Evolutionary conservation across 2,113 vertebrate species (phyloP), one percentile per base, ranked within the genome.

Genomic region (Nannospalax galili): DNA sequence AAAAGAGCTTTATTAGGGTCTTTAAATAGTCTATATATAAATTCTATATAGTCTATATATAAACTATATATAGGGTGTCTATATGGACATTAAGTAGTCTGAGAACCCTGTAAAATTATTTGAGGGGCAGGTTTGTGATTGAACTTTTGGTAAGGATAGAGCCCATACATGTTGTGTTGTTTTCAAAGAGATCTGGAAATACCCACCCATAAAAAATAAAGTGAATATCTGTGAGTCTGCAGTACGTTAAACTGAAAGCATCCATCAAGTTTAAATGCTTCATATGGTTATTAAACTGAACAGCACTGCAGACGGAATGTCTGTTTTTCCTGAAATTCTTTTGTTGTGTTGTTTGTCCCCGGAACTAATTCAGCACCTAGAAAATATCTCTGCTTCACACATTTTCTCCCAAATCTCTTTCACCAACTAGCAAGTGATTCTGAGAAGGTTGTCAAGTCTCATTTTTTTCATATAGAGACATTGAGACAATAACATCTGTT

Each of bases 391-490:
- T 67, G 9, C 12, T 48, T 9, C 26, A 60, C 11, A 67, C 0
- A 64, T 73, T 65, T 58, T 30, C 56, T 30, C 37, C 37, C 69
- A 90, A 85, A 67, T 5, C 4, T 56, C n/a, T 92, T 58, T 56
- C 58, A 75, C 15, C 75, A 67, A 92, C 14, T 45, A 72, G 48
- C 32, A 48, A 82, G 7, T 64, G 67, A 62, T 35, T 14, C 42
- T 45, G 3, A 35, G 7, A 7, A 74, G 30, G 20, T 65, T 67
- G 14, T 56, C 86, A 45, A 92, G 58, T 89, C 7, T 81, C 24
- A 40, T 73, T 69, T 94, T 84, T 78, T 86, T 22, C 32, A 85
- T 73, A 79, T n/a, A 42, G 40, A 80, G 74, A 79, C 89, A 77
- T 14, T 74, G 37, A 75, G 30, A 48, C 64, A 45, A 67, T 78